Base-by-base conservation (phyloP, 2,888 invertebrate species). In the Cantharis rufa region DNA sequence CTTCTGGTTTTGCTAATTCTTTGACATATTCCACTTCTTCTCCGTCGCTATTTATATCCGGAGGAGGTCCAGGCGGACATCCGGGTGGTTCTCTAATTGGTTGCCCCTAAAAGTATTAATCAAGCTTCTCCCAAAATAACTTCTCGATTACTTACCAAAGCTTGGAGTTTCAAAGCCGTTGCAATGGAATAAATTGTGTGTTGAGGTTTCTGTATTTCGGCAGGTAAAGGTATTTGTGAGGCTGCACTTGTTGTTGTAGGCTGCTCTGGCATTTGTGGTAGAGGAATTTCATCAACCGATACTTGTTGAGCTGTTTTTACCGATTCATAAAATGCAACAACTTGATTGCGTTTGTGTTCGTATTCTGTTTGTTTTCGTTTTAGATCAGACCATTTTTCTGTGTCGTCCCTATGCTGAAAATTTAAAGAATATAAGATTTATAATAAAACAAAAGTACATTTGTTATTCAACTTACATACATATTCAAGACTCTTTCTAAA, bases 231-330 rank as follows among this genome's bases (percentile, higher is more conserved):
- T 72, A 88, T 88, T 81, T 87, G 86, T 28, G 84, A 81, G 3
- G 85, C 81, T 16, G 81, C 78, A 63, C 81, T 83, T n/a, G 48
- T 48, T 63, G 83, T 80, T 5, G 81, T 81, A 74, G 86, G 84
- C 76, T 90, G 90, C 63, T 91, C 88, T 1, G 91, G 91, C 76
- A 92, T 89, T 82, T 91, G 91, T n/a, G 98, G 98, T 76, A 98
- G 88, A 3, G 98, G 98, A 87, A 98, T 98, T 88, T 98, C 98
- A 88, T 98, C 98, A 3, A 98, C 92, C 89, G 96, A 94, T 0
- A 98, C 98, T 84, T 96, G 95, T 86, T 98, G 98, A 0, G 98
- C 98, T 88, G 96, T 96, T 86, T 95, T 95, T 0, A 98, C 98
- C 75, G 98, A 97, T 87, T 98, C 98, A 88, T 94, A 98, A 87